Evolutionary conservation across 2,888 invertebrate genomes (phyloP).

Genomic region (Drosophila emarginata): DNA sequence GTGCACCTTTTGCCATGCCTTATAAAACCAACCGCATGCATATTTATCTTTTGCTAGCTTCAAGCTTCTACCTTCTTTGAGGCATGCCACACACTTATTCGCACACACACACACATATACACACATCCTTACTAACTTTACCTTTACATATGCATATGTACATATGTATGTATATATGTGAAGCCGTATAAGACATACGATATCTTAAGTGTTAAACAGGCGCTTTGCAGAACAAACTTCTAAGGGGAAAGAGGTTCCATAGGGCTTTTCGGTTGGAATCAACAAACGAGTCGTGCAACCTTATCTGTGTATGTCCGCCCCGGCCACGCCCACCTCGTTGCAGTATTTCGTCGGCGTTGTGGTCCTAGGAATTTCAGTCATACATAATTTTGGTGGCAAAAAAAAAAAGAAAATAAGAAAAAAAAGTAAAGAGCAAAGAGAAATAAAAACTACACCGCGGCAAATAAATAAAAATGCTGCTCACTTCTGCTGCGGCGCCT

Average conservation of each 20-base stretch:
- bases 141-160: neutral
- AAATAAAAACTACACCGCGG: conserved; percentile 60
- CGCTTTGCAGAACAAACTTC: conserved; percentile 74
- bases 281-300: conserved; percentile 53
- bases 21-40: conserved; percentile 69
- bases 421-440: conserved; percentile 30
- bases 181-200: conserved; percentile 64
- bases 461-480: conserved; percentile 74
- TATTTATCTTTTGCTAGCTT: conserved; percentile 62
- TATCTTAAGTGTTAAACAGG: conserved; percentile 76
- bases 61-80: conserved; percentile 41
- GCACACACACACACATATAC: conserved; percentile 21
- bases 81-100: conserved; percentile 31
- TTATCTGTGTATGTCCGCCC: conserved; percentile 43
- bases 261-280: neutral
- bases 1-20: conserved; percentile 60
- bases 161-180: conserved; percentile 26
- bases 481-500: conserved; percentile 68
- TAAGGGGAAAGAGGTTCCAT: conserved; percentile 29
- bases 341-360: conserved; percentile 34
- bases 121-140: no score
- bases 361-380: conserved; percentile 44
- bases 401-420: conserved; percentile 18
- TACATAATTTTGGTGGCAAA: conserved; percentile 46
- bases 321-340: conserved; percentile 60